phyloP scores from a whole-genome alignment of 1,140 invertebrate species.

The Drepana arcuata region DNA sequence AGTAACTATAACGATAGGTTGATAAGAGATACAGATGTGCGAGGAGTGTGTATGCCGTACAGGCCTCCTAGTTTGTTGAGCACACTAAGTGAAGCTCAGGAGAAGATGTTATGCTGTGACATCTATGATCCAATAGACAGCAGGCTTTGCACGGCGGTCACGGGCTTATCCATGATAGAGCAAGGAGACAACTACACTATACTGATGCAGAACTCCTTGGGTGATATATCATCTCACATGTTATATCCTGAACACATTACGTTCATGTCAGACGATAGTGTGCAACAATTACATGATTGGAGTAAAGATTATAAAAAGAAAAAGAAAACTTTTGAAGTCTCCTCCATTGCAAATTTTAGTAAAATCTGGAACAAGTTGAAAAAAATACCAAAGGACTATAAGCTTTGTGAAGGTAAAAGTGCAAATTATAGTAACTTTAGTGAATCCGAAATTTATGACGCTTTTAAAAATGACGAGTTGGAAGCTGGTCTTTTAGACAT shows the following conservation, averaged over 20 bases:
- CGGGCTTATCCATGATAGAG: conserved; percentile 30
- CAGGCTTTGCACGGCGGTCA: conserved; percentile 31
- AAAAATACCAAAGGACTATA: conserved; percentile 30
- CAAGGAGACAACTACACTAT: conserved; percentile 34
- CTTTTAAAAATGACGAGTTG: conserved; percentile 42
- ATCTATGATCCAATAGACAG: conserved; percentile 36
- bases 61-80: conserved; percentile 41
- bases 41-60: conserved; percentile 37
- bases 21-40: conserved; percentile 18
- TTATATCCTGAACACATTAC: conserved; percentile 42
- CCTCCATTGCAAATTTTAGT: conserved; percentile 30
- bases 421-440: conserved; percentile 19
- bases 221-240: conserved; percentile 45
- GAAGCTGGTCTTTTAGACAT: conserved; percentile 38
- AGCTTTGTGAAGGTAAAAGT: conserved; percentile 12
- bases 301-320: conserved; percentile 21
- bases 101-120: conserved; percentile 34
- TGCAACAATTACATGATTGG: conserved; percentile 40
- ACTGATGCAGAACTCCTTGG: conserved; percentile 49
- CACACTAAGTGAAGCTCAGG: conserved; percentile 32
- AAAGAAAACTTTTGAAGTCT: conserved; percentile 33
- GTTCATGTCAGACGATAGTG: conserved; percentile 37
- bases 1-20: conserved; percentile 29
- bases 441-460: conserved; percentile 34
- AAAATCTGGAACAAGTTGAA: conserved; percentile 36